Evolutionary conservation across 2,113 vertebrate genomes (phyloP), one percentile per base, ranked within the genome.

Genomic region (Anthoscopus minutus): DNA sequence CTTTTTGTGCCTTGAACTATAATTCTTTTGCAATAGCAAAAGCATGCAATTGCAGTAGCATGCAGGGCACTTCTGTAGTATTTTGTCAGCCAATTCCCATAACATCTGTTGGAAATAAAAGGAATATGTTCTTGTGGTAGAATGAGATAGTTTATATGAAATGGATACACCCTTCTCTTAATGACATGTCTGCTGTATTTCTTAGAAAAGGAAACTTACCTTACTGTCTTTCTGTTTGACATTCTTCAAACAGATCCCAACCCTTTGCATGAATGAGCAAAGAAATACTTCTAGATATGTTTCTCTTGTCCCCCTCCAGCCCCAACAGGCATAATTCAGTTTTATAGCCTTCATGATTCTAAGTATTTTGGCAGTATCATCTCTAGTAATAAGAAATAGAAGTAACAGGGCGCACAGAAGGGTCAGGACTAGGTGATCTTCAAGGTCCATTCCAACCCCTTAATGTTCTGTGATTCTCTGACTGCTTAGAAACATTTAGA

Each of bases 301-400:
- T 67, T 31, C 12, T 18, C 12, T 28, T 0, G 0, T 18, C 27
- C 37, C 31, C 21, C 37, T 44, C 22, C 24, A 37, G n/a, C 27
- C 13, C 18, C 20, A 81, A 3, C 10, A 33, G 18, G 33, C 48
- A 44, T 88, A 89, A 82, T 44, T 74, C 11, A 15, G 2, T 79
- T 64, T 45, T 78, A 5, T 35, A 87, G 11, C 23, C 15, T 66
- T 50, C n/a, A 13, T 77, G 48, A 47, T 50, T 57, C 40, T 31
- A 48, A 50, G 13, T 71, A 25, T 70, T 60, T 18, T 16, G 14
- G 33, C 50, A 81, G 8, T 71, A 47, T 21, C 56, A 51, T 25
- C 19, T 73, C 4, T 62, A 30, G 25, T 35, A 73, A 42, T 44
- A 73, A 74, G 44, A 40, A 77, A 22, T 30, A 79, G 51, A 80